These are phyloP conservation scores for Heliothis virescens DNA, from an alignment of 1,140 invertebrate genomes.

Conservation along the genomic window DNA sequence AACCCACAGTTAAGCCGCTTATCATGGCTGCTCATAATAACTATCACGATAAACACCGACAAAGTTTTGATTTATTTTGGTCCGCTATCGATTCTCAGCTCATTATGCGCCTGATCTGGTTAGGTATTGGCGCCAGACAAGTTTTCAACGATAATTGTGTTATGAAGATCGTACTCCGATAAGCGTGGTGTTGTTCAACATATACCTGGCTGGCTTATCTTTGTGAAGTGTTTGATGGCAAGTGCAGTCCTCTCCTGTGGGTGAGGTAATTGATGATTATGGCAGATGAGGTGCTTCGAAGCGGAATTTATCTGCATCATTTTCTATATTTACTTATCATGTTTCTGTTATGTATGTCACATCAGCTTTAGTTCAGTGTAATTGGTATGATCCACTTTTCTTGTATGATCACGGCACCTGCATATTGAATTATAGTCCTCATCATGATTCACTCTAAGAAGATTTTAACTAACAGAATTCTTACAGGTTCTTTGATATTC, in stretches of 20 bases:
- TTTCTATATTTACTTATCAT: neutral
- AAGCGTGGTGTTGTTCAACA: slow-evolving; percentile 12
- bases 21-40: slow-evolving; percentile 51
- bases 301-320: neutral
- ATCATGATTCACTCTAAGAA: too few relatives aligned
- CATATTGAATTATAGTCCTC: too few relatives aligned
- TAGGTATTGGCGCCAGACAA: slow-evolving; percentile 31
- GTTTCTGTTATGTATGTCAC: too few relatives aligned
- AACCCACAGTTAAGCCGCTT: slow-evolving; percentile 64
- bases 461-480: too few relatives aligned
- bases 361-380: too few relatives aligned
- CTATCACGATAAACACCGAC: slow-evolving; percentile 38
- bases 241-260: neutral
- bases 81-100: slow-evolving; percentile 34
- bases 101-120: slow-evolving; percentile 25
- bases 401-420: too few relatives aligned
- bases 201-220: slow-evolving; percentile 27
- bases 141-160: slow-evolving; percentile 32
- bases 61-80: slow-evolving; percentile 43
- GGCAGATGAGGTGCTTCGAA: neutral
- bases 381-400: too few relatives aligned
- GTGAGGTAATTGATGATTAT: slow-evolving; percentile 4
- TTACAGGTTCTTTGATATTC: too few relatives aligned
- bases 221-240: neutral
- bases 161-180: slow-evolving; percentile 20